Base-by-base conservation (phyloP, 2,888 invertebrate species). In the Smittia sp. region DNA sequence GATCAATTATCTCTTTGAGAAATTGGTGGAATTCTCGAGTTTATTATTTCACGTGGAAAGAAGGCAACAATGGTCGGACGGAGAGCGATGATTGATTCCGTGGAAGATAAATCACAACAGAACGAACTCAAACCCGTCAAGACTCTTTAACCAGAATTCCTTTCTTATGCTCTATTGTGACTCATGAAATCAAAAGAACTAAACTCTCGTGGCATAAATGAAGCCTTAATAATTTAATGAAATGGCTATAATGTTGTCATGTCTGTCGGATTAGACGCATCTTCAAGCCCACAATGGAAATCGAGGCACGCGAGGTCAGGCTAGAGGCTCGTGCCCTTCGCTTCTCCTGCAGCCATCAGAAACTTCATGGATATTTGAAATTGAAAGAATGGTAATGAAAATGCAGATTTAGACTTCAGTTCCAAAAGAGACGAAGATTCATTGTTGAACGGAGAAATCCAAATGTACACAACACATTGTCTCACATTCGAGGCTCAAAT, bases 11-110 rank as follows among this genome's bases (percentile, higher is more conserved):
- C 4, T 18, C 58, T 22, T 20, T n/a, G 58, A 46, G 46, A 46
- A 58, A 58, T 58, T 58, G 22, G 22, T 58, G 58, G 58, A 58
- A 58, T 58, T 58, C 58, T 58, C 58, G 58, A 58, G 58, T 58
- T 58, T 15, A n/a, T 46, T 46, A 46, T 32, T 32, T 32, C 32
- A 32, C 32, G 32, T 6, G 2, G 46, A 46, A 46, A n/a, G n/a
- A 46, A 46, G 46, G 46, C n/a, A 63, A 63, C 27, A 62, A 38
- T 62, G 13, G 38, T 54, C 22, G 52, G 39, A 38, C 25, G n/a
- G 27, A 65, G 46, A 70, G 24, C 18, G 54, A 70, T 72, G 54
- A 72, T 72, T 54, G 54, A 72, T 72, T 38, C 25, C 13, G 54
- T 22, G 11, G 62, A 58, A 62, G 54, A 58, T 69, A 69, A 52